Evolutionary conservation across 2,888 invertebrate species (phyloP).

Genomic region (Arctia plantaginis): DNA sequence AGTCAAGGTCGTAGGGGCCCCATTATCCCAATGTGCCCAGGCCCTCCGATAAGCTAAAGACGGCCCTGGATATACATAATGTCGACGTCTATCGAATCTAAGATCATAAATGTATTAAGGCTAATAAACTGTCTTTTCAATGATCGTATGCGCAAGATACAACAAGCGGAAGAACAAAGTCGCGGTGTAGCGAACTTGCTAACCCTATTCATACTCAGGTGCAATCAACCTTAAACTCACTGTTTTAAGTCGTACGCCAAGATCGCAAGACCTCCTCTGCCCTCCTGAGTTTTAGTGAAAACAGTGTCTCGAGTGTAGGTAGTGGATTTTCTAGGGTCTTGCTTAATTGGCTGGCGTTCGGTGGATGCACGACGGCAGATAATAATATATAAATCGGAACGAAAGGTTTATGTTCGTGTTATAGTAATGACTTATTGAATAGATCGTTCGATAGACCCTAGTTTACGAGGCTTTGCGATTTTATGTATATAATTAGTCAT

Average conservation of each 20-base stretch:
- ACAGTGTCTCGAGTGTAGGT: constrained; percentile 30
- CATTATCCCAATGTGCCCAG: too few species aligned
- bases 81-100: too few species aligned
- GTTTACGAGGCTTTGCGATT: constrained; percentile 34
- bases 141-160: constrained; percentile 65
- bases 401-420: constrained; percentile 63
- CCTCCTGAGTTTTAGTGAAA: constrained; percentile 31
- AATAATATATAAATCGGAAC: constrained; percentile 67
- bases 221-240: constrained; percentile 82
- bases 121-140: constrained; percentile 64
- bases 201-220: constrained; percentile 75
- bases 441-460: constrained; percentile 50
- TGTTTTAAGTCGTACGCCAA: constrained; percentile 67
- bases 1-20: too few species aligned
- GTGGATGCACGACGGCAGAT: constrained; percentile 75
- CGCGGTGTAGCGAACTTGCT: constrained; percentile 62
- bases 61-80: too few species aligned
- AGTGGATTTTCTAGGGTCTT: constrained; percentile 41
- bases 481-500: constrained; percentile 19
- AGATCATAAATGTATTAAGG: constrained; percentile 36
- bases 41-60: too few species aligned
- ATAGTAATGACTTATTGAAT: constrained; percentile 64
- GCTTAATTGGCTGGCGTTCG: constrained; percentile 44
- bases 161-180: constrained; percentile 69
- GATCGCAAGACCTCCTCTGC: constrained; percentile 49